These are phyloP conservation scores for Bombyx huttoni DNA, from an alignment of 2,888 invertebrate species.

Conservation along the genomic window DNA sequence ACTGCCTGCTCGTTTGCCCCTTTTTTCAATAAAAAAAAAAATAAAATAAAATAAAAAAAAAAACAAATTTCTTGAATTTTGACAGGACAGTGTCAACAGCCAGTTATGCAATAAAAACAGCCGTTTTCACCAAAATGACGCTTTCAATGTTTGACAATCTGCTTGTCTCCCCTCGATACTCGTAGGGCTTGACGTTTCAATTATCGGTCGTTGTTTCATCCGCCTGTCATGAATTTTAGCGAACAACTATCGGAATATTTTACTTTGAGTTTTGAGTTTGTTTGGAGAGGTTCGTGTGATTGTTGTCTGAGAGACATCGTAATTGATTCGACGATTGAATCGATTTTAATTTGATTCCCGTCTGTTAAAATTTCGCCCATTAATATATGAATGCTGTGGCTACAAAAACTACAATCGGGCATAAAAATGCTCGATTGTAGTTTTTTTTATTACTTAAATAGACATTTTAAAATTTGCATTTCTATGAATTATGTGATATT, in stretches of 20 bases:
- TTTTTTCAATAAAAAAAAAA: too few species aligned
- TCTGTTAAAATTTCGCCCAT: neutral
- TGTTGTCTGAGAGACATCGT: neutral
- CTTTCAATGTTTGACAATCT: neutral
- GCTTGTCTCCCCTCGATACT: neutral
- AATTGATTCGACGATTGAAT: neutral
- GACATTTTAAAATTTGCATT: too few species aligned
- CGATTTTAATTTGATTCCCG: neutral
- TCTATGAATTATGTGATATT: too few species aligned
- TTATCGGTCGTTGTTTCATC: conserved; percentile 19
- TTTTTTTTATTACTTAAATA: too few species aligned
- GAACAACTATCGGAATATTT: neutral
- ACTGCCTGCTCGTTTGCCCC: too few species aligned
- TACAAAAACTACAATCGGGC: too few species aligned
- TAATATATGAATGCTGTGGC: too few species aligned
- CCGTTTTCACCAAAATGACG: neutral
- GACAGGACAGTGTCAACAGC: too few species aligned
- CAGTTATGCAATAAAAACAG: neutral
- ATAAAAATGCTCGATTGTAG: too few species aligned
- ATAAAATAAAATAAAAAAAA: too few species aligned
- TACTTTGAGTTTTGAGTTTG: neutral
- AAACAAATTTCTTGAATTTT: too few species aligned
- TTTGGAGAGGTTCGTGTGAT: neutral
- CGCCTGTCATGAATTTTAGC: conserved; percentile 10
- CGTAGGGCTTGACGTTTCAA: conserved; percentile 19